phyloP scores from a whole-genome alignment of 2,113 vertebrate species.

The Hypanus sabinus region DNA sequence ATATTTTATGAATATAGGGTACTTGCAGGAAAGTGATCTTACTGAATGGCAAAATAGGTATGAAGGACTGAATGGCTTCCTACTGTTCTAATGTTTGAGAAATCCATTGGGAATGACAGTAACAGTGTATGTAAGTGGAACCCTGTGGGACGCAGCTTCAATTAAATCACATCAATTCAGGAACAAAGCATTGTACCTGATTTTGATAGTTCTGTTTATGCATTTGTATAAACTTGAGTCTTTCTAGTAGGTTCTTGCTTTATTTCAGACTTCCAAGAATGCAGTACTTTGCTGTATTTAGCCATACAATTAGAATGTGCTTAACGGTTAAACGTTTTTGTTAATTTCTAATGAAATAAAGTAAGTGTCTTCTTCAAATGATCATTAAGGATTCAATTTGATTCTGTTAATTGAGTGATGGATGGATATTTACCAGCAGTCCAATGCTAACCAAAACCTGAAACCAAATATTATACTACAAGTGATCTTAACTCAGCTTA shows the following conservation, averaged over 20 bases:
- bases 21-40: too few relatives aligned
- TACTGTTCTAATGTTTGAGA: too few relatives aligned
- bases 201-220: background rate
- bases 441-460: background rate
- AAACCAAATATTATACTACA: background rate
- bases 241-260: background rate
- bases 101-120: background rate
- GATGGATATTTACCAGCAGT: background rate
- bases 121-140: background rate
- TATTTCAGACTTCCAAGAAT: background rate
- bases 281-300: background rate
- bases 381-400: background rate
- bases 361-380: background rate
- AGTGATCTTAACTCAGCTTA: background rate
- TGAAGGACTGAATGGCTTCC: too few relatives aligned
- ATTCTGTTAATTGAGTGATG: background rate
- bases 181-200: too few relatives aligned
- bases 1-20: too few relatives aligned
- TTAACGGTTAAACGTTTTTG: background rate
- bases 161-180: background rate
- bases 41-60: too few relatives aligned
- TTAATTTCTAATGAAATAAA: background rate
- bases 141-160: background rate
- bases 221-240: background rate
- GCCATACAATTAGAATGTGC: background rate